Base-by-base conservation (phyloP, 2,113 vertebrate species). In the Paramormyrops kingsleyae region DNA sequence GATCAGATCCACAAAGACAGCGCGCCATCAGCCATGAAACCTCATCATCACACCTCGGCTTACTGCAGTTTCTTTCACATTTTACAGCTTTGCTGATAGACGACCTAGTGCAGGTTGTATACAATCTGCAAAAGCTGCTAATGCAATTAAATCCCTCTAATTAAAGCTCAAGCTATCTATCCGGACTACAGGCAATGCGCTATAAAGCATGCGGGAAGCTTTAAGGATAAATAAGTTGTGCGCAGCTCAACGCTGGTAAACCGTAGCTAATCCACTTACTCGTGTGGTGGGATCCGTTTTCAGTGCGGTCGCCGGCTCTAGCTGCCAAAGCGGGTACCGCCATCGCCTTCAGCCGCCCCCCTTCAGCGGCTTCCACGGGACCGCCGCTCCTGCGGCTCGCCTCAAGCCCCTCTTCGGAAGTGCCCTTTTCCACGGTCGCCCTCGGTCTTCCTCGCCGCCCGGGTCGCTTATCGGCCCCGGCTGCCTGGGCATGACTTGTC, bases 401-500 rank as follows among this genome's bases (percentile, higher is more conserved):
- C 1, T 42, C 74, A 17, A 42, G 74, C 74, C 74, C 0, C 13
- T 87, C 77, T 56, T 13, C 10, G 19, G 50, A 35, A 56, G 44
- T 77, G 39, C 87, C 53, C 10, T 59, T 86, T 0, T 91, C 35
- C 2, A 24, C 31, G 1, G 87, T 87, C 44, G 91, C 92, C 3
- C 90, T 92, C n/a, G 92, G 92, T 91, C 93, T 90, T 19, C 93
- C 91, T 89, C 91, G 89, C 88, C 77, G 92, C 39, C 88, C 92
- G 1, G 91, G n/a, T 5, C 91, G 77, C 88, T 74, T 92, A 52
- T 24, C 92, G 62, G 84, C 92, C 84, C 77, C 90, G 1, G 66
- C 42, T 13, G 70, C 90, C 91, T 89, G 91, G 27, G 91, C 86
- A 88, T 87, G 53, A 91, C 91, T 42, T 53, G 39, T 70, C 62